Base-by-base conservation (phyloP, 2,888 invertebrate genomes). In the Spilarctia lutea region DNA sequence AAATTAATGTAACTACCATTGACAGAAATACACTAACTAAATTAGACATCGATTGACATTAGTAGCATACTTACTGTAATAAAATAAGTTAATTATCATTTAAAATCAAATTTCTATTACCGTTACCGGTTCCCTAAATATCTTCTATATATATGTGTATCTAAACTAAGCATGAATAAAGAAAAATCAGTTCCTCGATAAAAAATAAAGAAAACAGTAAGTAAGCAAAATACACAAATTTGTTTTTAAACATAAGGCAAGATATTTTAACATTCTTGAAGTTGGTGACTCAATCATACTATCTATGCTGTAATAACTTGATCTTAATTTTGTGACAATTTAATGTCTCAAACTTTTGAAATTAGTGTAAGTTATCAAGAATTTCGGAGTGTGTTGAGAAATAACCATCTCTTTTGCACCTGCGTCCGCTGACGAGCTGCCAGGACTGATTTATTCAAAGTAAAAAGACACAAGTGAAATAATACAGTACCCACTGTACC, bases 401-500 rank as follows among this genome's bases (percentile, higher is more conserved):
- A 78, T 84, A 83, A 81, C 80, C 85, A 83, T 83, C 78, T 80
- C 78, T 73, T 70, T 75, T 83, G 82, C 94, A 94, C 91, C 94
- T 94, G 94, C 92, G 91, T 94, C 94, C 94, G 94, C 88, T 88
- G 89, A 88, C 79, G 79, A 84, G 77, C 86, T 90, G 90, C 89
- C 90, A 88, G 88, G 88, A 86, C 92, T 93, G 95, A 95, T 94
- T 94, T 94, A 94, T 93, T 87, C 80, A 84, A 86, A 86, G 85
- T 85, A 84, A 87, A 89, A 88, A 87, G 83, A 86, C 85, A 83
- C 88, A 86, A 87, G 87, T 89, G 86, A 92, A 89, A 92, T 91
- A 92, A 92, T 91, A 89, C 89, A 85, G 84, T 87, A 82, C 85
- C 24, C 81, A 27, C 81, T 56, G 35, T 65, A 66, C 78, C 81